Percentiles rank a stretch among this genome's conserved stretches.
Conservation (phyloP, 2,888 invertebrate genomes). For the Brenthis daphne region DNA sequence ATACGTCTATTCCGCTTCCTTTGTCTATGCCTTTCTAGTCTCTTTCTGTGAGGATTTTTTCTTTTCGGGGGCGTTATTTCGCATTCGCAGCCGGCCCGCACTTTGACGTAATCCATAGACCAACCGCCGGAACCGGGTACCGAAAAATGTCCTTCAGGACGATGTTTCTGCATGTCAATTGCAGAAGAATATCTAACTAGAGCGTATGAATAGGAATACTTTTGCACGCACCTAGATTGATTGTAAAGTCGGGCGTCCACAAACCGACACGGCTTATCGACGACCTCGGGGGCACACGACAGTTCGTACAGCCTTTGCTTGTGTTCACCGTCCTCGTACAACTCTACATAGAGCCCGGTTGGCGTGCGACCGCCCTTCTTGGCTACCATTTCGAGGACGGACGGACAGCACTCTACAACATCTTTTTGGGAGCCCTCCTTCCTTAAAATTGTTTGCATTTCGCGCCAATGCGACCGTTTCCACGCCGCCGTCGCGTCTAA, state of each 20-base stretch:
- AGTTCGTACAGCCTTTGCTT: slow-evolving; percentile 89
- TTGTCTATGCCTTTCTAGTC: slow-evolving; percentile 61
- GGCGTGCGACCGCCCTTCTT: slow-evolving; percentile 90
- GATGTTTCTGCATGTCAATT: slow-evolving; percentile 62
- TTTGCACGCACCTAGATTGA: slow-evolving; percentile 91
- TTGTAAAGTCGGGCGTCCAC: slow-evolving; percentile 86
- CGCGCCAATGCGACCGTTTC: slow-evolving; percentile 83
- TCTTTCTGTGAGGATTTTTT: slow-evolving; percentile 59
- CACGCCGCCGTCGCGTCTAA: slow-evolving; percentile 69
- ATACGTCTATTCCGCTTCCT: slow-evolving; percentile 62
- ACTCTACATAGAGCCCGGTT: slow-evolving; percentile 86
- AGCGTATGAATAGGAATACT: slow-evolving; percentile 92
- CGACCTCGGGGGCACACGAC: slow-evolving; percentile 87
- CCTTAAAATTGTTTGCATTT: slow-evolving; percentile 84
- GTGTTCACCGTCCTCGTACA: slow-evolving; percentile 87
- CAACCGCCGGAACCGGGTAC: slow-evolving; percentile 84
- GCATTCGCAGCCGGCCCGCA: slow-evolving; percentile 93
- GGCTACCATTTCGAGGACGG: slow-evolving; percentile 88
- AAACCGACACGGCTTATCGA: slow-evolving; percentile 88
- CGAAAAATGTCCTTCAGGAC: slow-evolving; percentile 68
- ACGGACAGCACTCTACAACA: slow-evolving; percentile 90
- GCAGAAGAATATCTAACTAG: slow-evolving; percentile 85
- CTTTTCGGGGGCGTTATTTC: slow-evolving; percentile 85
- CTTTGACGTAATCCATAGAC: slow-evolving; percentile 91
- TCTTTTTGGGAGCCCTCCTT: slow-evolving; percentile 74